Evolutionary conservation across 2,797 vertebrate species (phyloP).

Genomic region (Dallia pectoralis): DNA sequence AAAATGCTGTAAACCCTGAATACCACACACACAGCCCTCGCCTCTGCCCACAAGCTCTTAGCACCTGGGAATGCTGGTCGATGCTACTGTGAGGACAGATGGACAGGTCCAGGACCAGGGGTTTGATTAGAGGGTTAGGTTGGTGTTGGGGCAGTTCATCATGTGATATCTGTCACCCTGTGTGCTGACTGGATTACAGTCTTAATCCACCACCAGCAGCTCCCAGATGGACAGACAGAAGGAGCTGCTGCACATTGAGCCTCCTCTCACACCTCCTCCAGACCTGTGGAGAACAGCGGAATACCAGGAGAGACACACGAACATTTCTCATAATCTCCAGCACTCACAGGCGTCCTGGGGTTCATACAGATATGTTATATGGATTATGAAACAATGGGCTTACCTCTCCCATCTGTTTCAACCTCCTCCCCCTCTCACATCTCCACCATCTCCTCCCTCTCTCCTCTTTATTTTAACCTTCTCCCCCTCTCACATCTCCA

Average conservation of each 20-base stretch:
- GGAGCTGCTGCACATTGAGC: not conserved
- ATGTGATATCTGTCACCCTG: conserved; percentile 50
- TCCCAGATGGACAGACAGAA: no score
- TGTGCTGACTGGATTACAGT: conserved; percentile 42
- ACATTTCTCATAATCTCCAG: not conserved
- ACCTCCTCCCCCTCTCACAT: no score
- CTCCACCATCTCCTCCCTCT: no score
- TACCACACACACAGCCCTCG: not conserved
- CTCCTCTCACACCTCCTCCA: not conserved
- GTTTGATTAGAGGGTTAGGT: not conserved
- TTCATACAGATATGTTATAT: not conserved
- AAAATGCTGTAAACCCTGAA: no score
- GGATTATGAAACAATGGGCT: conserved; percentile 12
- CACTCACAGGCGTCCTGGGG: not conserved
- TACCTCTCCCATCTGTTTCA: not conserved
- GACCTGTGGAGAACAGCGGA: not conserved
- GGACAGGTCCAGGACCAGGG: not conserved
- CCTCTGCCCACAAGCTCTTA: not conserved
- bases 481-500: no score
- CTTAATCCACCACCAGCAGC: conserved; percentile 22
- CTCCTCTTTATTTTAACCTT: not conserved
- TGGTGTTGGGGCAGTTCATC: conserved; percentile 42
- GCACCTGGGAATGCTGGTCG: not conserved
- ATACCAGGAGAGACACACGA: not conserved
- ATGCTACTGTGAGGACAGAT: not conserved